These are phyloP conservation scores for Phalacrocorax brasilianus DNA, from an alignment of 2,113 vertebrate genomes.

Conservation along the genomic window DNA sequence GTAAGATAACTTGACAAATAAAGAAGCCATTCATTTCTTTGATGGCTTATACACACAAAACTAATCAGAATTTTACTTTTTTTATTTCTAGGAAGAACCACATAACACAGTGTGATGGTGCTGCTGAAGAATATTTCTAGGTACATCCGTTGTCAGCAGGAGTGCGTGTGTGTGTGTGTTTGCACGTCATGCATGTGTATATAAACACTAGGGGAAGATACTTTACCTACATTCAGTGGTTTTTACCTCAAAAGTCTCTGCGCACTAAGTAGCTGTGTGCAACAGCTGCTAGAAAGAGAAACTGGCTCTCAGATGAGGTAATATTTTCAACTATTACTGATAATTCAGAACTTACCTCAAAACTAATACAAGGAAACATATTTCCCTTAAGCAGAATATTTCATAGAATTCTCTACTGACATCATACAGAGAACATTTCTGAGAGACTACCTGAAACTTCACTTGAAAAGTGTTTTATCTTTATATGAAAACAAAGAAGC, in stretches of 20 bases:
- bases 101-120: conserved; percentile 37
- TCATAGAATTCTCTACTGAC: conserved; percentile 62
- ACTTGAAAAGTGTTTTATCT: not conserved
- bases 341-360: conserved; percentile 40
- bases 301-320: not conserved
- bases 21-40: conserved; percentile 34
- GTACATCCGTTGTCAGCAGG: conserved; percentile 73
- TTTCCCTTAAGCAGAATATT: conserved; percentile 60
- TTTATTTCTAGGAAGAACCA: conserved; percentile 78
- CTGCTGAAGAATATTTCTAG: conserved; percentile 67
- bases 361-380: conserved; percentile 63
- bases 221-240: conserved; percentile 10
- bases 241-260: conserved; percentile 16
- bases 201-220: conserved; percentile 36
- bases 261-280: not conserved
- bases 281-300: conserved; percentile 48
- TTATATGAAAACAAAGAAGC: not conserved
- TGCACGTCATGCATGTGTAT: not conserved
- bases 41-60: conserved; percentile 46
- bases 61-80: conserved; percentile 38
- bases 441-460: not conserved
- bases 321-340: not conserved
- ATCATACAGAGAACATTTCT: not conserved
- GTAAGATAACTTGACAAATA: conserved; percentile 1
- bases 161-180: too few relatives aligned